Evolutionary conservation across 2,113 vertebrate genomes (phyloP), one percentile per base, ranked within the genome.

Genomic region (Zeus faber): DNA sequence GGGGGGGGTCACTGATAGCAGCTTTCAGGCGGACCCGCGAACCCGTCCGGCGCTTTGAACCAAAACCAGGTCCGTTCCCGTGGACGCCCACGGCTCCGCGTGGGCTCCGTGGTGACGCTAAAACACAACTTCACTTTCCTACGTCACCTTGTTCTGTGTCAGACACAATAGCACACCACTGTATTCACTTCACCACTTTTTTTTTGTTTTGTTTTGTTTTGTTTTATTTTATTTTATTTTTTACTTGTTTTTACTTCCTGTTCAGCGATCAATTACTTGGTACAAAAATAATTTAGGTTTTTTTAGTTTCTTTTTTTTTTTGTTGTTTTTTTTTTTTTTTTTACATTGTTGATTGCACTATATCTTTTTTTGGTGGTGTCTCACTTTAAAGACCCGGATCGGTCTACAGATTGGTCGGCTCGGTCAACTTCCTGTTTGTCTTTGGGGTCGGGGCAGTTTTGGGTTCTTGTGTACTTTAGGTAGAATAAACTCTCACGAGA

Each of bases 241-340:
- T 40, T 7, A 0, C 56, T 54, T 3, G 22, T 6, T 52, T 29
- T 27, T 7, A 13, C 25, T 25, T 14, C 17, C 43, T 46, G n/a
- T 20, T 31, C 41, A 39, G 21, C 20, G 35, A 51, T 49, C 41
- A n/a, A 51, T 54, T 37, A 21, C 10, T 50, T 5, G 37, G 59
- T 84, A 77, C 43, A 82, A 84, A 88, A 82, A 84, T 77, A 83
- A n/a, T n/a, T n/a, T n/a, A n/a, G n/a, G n/a, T n/a, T n/a, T n/a
- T n/a, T n/a, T n/a, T n/a, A n/a, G n/a, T n/a, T n/a, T n/a, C n/a
- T n/a, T n/a, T n/a, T n/a, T n/a, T n/a, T n/a, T n/a, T n/a, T n/a
- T n/a, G n/a, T n/a, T n/a, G n/a, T n/a, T n/a, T n/a, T n/a, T n/a
- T n/a, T n/a, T 35, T 63, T 52, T 78, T 47, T 68, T 48, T 50